phyloP scores from a whole-genome alignment of 2,113 vertebrate genomes.

The Uria lomvia region DNA sequence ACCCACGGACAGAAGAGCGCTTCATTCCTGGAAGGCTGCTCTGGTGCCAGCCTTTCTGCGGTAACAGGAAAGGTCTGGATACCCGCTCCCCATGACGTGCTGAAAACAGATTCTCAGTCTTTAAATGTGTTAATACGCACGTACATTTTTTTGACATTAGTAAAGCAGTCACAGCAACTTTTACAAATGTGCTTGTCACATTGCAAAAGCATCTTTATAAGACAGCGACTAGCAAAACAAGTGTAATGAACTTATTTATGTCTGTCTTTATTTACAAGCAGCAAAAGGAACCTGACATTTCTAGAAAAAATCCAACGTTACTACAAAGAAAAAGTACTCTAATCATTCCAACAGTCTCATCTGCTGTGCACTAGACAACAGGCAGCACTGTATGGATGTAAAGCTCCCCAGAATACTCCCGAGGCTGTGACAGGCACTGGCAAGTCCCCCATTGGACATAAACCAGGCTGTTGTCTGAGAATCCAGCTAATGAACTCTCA shows the following conservation, averaged over 20 bases:
- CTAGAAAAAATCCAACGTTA: not conserved
- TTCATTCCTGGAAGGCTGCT: not conserved
- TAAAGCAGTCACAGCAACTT: not conserved
- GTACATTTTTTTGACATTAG: not conserved
- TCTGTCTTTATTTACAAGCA: not conserved
- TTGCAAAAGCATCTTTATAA: not conserved
- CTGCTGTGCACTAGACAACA: not conserved
- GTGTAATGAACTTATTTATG: not conserved
- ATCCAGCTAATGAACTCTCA: not conserved
- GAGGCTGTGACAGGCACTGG: not conserved
- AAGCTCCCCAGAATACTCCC: not conserved
- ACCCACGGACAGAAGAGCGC: not conserved
- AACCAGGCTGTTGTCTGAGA: not conserved
- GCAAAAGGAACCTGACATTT: not conserved
- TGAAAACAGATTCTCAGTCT: not conserved
- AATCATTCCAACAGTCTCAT: not conserved
- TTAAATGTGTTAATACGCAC: not conserved
- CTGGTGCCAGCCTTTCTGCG: not conserved
- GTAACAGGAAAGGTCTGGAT: not conserved
- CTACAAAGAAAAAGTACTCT: not conserved
- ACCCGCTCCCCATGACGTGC: rapidly evolving
- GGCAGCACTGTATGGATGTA: not conserved
- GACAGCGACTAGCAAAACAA: not conserved
- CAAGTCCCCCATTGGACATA: not conserved
- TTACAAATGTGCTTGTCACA: not conserved